Evolutionary conservation across 2,113 vertebrate genomes (phyloP).

Genomic region (Martes martes): DNA sequence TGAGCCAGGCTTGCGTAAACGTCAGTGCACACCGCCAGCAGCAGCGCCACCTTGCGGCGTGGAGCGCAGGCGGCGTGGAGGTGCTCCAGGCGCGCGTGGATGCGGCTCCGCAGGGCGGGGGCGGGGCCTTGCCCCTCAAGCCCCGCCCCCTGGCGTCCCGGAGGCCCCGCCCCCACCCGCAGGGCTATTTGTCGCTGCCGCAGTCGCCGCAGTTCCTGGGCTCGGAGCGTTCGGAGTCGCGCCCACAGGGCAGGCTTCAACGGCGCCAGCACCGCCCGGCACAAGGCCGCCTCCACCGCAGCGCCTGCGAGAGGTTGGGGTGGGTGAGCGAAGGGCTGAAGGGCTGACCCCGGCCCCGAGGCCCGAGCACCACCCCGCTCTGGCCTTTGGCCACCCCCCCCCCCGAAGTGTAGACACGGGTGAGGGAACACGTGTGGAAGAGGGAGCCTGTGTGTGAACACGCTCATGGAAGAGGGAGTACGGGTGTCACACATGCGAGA

Average conservation of each 20-base stretch:
- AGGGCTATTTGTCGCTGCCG: constrained; percentile 73
- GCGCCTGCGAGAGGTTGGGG: constrained; percentile 74
- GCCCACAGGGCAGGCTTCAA: constrained; percentile 83
- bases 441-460: not conserved
- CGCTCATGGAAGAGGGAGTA: not conserved
- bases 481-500: not conserved
- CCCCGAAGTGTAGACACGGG: not conserved
- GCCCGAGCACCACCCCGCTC: not conserved
- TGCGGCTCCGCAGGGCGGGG: constrained; percentile 79
- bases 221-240: constrained; percentile 79
- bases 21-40: constrained; percentile 90
- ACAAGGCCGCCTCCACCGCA: constrained; percentile 86
- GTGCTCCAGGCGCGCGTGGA: constrained; percentile 82
- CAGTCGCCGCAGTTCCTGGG: constrained; percentile 75
- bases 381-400: not conserved
- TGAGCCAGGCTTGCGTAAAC: constrained; percentile 89
- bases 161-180: constrained; percentile 80
- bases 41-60: constrained; percentile 86
- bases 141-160: constrained; percentile 77
- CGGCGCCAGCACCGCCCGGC: constrained; percentile 88
- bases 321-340: not conserved
- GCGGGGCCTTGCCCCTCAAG: constrained; percentile 79
- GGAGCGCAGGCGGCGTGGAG: constrained; percentile 89
- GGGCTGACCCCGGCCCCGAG: not conserved
- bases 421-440: not conserved